phyloP scores from a whole-genome alignment of 2,113 vertebrate genomes.

The Lepisosteus oculatus region DNA sequence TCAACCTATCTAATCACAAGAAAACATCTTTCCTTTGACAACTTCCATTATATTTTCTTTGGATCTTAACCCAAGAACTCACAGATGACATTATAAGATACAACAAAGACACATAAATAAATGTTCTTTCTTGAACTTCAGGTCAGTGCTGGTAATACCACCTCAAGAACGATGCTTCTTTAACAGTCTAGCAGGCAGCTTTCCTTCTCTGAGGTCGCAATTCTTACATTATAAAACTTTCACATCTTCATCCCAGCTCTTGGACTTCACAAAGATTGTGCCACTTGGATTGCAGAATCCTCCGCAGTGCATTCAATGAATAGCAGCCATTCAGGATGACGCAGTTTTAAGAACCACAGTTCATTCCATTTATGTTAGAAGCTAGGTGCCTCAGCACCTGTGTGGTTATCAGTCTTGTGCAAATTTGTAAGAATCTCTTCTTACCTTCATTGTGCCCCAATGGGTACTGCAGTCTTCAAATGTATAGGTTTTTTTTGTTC shows the following conservation, averaged over 20 bases:
- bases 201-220: not conserved
- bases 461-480: constrained; percentile 59
- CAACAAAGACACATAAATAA: not conserved
- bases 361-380: constrained; percentile 1
- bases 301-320: constrained; percentile 22
- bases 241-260: constrained; percentile 22
- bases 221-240: constrained; percentile 24
- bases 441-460: constrained; percentile 57
- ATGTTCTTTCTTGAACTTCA: not conserved
- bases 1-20: not conserved
- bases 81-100: not conserved
- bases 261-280: constrained; percentile 6
- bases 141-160: constrained; percentile 14
- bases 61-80: not conserved
- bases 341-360: constrained; percentile 27
- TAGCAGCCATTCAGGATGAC: constrained; percentile 16
- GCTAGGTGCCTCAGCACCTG: constrained; percentile 16
- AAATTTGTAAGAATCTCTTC: constrained; percentile 66
- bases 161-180: not conserved
- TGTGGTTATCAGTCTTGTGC: constrained; percentile 67
- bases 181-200: constrained; percentile 10
- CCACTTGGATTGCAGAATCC: not conserved
- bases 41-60: not conserved
- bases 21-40: not conserved
- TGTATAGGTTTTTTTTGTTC: constrained; percentile 44